Percentiles rank a stretch among this genome's conserved stretches.
Conservation (phyloP, 2,888 invertebrate species). For the Achlya flavicornis region DNA sequence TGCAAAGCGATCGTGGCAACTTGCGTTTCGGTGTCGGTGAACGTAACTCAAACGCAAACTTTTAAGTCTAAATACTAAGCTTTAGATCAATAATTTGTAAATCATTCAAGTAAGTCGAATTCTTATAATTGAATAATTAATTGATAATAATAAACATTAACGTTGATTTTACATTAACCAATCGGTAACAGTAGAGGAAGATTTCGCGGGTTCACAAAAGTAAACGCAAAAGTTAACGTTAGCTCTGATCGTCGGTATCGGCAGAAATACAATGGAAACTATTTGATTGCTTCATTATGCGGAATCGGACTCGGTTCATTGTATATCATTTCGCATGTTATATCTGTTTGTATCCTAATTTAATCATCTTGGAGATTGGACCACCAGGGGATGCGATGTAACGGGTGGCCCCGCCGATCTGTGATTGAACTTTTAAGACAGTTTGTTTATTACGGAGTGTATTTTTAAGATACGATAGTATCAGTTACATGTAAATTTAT, state of each 20-base stretch:
- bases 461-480: slow-evolving; percentile 32
- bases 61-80: slow-evolving; percentile 25
- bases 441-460: slow-evolving; percentile 55
- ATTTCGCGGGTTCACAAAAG: slow-evolving; percentile 7
- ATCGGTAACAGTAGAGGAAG: background rate
- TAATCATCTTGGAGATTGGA: slow-evolving; percentile 82
- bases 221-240: slow-evolving; percentile 49
- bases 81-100: background rate
- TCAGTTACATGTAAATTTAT: slow-evolving; percentile 8
- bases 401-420: slow-evolving; percentile 69
- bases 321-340: slow-evolving; percentile 82
- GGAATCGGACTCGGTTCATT: slow-evolving; percentile 71
- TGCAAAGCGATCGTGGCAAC: slow-evolving; percentile 65
- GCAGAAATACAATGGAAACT: slow-evolving; percentile 67
- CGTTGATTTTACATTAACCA: background rate
- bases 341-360: slow-evolving; percentile 80
- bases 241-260: slow-evolving; percentile 42
- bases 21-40: slow-evolving; percentile 41
- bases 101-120: background rate
- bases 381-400: slow-evolving; percentile 73
- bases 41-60: slow-evolving; percentile 49
- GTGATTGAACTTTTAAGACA: slow-evolving; percentile 69
- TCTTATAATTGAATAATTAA: background rate
- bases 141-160: background rate
- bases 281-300: slow-evolving; percentile 83